Evolutionary conservation across 53 echinoderm and acorn worm species (phyloP).

Genomic region (Henricia sp.): DNA sequence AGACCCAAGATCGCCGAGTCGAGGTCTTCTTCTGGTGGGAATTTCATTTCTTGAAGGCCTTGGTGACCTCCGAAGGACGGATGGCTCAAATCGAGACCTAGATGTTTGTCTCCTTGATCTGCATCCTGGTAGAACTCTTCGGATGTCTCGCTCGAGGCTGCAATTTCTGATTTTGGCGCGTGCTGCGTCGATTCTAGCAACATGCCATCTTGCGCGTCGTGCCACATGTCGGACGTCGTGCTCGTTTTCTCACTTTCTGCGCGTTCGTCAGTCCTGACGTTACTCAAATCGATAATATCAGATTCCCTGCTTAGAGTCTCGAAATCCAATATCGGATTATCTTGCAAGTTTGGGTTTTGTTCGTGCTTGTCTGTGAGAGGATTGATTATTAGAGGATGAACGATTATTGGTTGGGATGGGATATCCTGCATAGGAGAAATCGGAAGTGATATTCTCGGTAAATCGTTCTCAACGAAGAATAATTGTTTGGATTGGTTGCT

Average conservation of each 20-base stretch:
- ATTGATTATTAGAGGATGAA: no score
- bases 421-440: constrained; percentile 33
- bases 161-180: background rate
- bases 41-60: constrained; percentile 29
- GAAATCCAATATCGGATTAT: constrained; percentile 19
- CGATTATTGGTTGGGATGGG: background rate
- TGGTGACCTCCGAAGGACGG: background rate
- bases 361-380: background rate
- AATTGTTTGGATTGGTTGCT: constrained; percentile 6
- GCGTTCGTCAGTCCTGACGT: background rate
- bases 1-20: constrained; percentile 32
- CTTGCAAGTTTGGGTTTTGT: background rate
- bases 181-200: background rate
- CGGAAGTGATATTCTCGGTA: constrained; percentile 15
- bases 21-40: constrained; percentile 29
- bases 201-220: constrained; percentile 7
- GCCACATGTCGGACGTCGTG: background rate
- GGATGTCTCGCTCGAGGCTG: background rate
- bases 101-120: constrained; percentile 8
- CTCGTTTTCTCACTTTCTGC: background rate
- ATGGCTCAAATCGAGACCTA: constrained; percentile 5
- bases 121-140: constrained; percentile 17
- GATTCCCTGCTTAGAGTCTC: constrained; percentile 30
- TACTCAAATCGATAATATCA: constrained; percentile 32
- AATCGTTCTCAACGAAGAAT: constrained; percentile 26